Conservation (phyloP, 2,113 vertebrate species). For the Osmerus eperlanus region DNA sequence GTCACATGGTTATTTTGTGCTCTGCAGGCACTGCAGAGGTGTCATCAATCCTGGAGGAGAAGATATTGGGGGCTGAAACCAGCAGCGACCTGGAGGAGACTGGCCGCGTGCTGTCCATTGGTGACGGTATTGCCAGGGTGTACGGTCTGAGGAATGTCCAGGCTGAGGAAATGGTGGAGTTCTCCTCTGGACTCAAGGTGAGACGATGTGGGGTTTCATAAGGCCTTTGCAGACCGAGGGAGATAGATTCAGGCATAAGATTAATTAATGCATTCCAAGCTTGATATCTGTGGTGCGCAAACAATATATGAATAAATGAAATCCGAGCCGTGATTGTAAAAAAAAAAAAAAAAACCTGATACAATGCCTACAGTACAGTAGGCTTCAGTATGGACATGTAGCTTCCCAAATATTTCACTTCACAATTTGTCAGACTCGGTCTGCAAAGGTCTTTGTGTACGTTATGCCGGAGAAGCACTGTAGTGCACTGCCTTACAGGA, state of each 20-base stretch:
- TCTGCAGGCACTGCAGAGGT: slow-evolving; percentile 81
- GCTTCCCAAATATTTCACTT: too few species aligned
- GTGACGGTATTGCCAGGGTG: slow-evolving; percentile 87
- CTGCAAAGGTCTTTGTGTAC: too few species aligned
- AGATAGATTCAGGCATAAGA: background rate
- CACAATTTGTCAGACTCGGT: too few species aligned
- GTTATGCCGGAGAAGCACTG: too few species aligned
- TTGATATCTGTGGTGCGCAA: background rate
- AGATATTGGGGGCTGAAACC: slow-evolving; percentile 83
- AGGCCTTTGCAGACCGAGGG: background rate
- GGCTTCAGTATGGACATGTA: too few species aligned
- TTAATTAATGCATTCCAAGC: background rate
- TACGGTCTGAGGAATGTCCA: slow-evolving; percentile 94
- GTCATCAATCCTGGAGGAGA: slow-evolving; percentile 86
- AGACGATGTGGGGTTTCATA: background rate
- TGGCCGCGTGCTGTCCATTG: slow-evolving; percentile 84
- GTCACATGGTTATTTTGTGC: background rate
- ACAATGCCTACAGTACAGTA: too few species aligned
- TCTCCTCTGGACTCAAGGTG: slow-evolving; percentile 96
- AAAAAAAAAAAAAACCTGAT: too few species aligned
- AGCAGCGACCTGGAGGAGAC: slow-evolving; percentile 84
- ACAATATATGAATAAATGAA: background rate
- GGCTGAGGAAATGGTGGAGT: slow-evolving; percentile 99
- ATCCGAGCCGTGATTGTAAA: background rate
- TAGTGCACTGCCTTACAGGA: too few species aligned